Conservation (phyloP, 2,888 invertebrate genomes). For the Epiperipatus broadwayi region DNA sequence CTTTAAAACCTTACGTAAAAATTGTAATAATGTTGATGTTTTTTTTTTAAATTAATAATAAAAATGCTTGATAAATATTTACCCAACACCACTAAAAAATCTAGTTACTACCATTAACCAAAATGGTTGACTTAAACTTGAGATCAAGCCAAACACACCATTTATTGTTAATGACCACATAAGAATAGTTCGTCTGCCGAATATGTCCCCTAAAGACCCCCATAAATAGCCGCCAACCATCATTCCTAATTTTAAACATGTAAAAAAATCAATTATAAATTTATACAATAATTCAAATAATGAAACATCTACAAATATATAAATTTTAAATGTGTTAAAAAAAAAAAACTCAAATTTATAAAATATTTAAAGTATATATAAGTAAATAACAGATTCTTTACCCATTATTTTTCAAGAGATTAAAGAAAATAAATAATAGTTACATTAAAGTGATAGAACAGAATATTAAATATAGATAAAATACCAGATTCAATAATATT, state of each 20-base stretch:
- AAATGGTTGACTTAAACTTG: constrained; percentile 71
- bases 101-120: constrained; percentile 72
- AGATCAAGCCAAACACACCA: constrained; percentile 68
- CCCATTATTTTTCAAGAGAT: no score
- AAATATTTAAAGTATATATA: no score
- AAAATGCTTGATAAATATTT: constrained; percentile 40
- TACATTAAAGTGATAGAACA: no score
- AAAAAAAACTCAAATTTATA: no score
- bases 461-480: no score
- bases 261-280: neutral
- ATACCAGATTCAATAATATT: no score
- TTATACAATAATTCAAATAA: neutral
- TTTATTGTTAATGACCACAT: constrained; percentile 76
- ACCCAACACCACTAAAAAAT: constrained; percentile 83
- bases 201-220: constrained; percentile 72
- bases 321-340: no score
- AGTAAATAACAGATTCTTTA: no score
- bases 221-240: constrained; percentile 83
- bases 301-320: no score
- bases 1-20: no score
- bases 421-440: no score
- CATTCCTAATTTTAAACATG: constrained; percentile 49
- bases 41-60: constrained; percentile 13
- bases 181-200: constrained; percentile 67
- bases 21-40: constrained; percentile 9